Conservation (phyloP, 2,797 vertebrate genomes). For the Triplophysa bombifrons region DNA sequence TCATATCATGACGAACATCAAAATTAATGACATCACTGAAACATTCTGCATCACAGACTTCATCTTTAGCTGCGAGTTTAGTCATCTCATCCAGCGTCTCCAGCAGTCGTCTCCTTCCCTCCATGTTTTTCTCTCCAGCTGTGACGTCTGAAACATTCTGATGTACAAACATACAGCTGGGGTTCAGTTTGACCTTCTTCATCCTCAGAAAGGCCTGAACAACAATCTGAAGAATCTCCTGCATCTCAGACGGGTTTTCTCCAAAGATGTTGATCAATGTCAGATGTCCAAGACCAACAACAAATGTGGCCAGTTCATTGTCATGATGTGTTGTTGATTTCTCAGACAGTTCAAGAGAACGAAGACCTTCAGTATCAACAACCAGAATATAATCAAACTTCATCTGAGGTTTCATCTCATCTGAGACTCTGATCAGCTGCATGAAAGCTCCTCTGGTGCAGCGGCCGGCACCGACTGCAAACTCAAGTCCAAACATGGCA, state of each 20-base stretch:
- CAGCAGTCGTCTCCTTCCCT: slow-evolving; percentile 26
- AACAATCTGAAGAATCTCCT: neutral
- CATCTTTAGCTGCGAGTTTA: neutral
- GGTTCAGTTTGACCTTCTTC: slow-evolving; percentile 35
- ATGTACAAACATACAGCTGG: slow-evolving; percentile 51
- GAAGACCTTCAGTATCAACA: slow-evolving; percentile 47
- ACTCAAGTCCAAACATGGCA: slow-evolving; percentile 61
- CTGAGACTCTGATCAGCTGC: slow-evolving; percentile 34
- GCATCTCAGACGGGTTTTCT: slow-evolving; percentile 48
- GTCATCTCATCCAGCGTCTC: neutral
- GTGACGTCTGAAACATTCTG: slow-evolving; percentile 52
- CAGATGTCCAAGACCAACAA: slow-evolving; percentile 51
- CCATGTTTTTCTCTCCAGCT: slow-evolving; percentile 47
- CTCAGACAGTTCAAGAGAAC: slow-evolving; percentile 28
- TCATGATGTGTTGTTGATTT: slow-evolving; percentile 42
- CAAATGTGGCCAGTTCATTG: slow-evolving; percentile 52
- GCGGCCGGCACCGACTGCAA: slow-evolving; percentile 59
- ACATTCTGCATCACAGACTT: slow-evolving; percentile 22
- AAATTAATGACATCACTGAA: neutral
- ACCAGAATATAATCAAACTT: slow-evolving; percentile 36
- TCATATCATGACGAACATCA: neutral
- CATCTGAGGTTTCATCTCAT: slow-evolving; percentile 18
- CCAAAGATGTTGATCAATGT: slow-evolving; percentile 49
- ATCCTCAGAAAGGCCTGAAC: slow-evolving; percentile 46
- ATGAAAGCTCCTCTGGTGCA: slow-evolving; percentile 52